Evolutionary conservation across 2,113 vertebrate species (phyloP), one percentile per base, ranked within the genome.

Genomic region (Xiphophorus maculatus): DNA sequence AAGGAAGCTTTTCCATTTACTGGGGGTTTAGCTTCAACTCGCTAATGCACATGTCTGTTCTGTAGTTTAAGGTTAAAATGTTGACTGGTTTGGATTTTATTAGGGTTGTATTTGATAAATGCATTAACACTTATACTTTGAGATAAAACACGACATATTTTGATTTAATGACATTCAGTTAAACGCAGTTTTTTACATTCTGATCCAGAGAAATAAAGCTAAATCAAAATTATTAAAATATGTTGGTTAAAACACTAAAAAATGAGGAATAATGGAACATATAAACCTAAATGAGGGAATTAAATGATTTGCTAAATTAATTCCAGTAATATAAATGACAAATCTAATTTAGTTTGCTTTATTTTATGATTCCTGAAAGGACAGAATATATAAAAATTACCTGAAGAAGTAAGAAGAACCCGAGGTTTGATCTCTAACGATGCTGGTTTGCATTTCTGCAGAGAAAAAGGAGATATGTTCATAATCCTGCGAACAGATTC

Each of bases 341-440:
- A 15, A 15, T 42, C 10, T 11, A 15, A 42, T 42, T 42, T 48
- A 48, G n/a, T n/a, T 58, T 1, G 14, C 40, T 42, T 42, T 58
- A 25, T 37, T 12, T 4, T 33, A 3, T 27, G 7, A 25, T 25
- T 37, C 8, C 3, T 28, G 15, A 33, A 28, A 13, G n/a, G 11
- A 19, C 51, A 70, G 44, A 32, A 12, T 35, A 15, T 28, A 2
- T 60, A 22, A 60, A 33, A 27, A 40, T 84, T 84, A 92, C 91
- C 90, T 91, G 87, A 86, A 89, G 84, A 91, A 92, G 73, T 81
- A 91, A 9, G 80, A 69, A 76, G 84, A 79, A 27, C 81, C 78
- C 22, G 73, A 63, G 30, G 71, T 75, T 15, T 63, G 84, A 58
- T 85, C 77, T 76, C 81, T 77, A 65, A 72, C 69, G 54, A 84